Evolutionary conservation across 2,888 invertebrate species (phyloP).

Genomic region (Drosophila quinaria): DNA sequence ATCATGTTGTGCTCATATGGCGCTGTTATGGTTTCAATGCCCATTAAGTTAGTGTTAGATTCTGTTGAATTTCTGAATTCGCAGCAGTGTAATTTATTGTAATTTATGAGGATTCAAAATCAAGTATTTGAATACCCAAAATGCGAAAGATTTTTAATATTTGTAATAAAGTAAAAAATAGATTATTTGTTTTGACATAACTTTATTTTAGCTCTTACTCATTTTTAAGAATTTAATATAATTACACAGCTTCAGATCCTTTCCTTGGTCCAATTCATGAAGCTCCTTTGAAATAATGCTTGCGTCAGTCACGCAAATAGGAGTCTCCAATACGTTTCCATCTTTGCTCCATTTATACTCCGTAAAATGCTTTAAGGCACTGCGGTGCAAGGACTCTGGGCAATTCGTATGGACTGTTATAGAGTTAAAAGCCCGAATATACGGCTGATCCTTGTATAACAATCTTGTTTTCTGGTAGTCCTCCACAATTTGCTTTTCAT

Average conservation of each 20-base stretch:
- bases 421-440: conserved; percentile 14
- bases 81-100: too few relatives aligned
- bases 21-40: not conserved
- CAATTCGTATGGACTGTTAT: conserved; percentile 8
- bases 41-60: too few relatives aligned
- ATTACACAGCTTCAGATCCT: conserved; percentile 30
- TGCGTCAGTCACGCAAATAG: conserved; percentile 13
- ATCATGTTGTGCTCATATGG: not conserved
- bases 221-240: conserved; percentile 37
- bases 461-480: conserved; percentile 3
- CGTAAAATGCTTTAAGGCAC: conserved; percentile 26
- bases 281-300: not conserved
- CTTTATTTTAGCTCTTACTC: conserved; percentile 3
- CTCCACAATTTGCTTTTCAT: not conserved
- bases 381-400: conserved; percentile 22
- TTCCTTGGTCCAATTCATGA: not conserved
- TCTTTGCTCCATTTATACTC: conserved; percentile 40
- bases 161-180: too few relatives aligned
- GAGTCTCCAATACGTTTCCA: conserved; percentile 36
- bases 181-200: too few relatives aligned
- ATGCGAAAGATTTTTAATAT: too few relatives aligned
- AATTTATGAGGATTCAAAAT: too few relatives aligned
- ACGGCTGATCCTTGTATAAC: conserved; percentile 23
- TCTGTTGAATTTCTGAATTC: too few relatives aligned
- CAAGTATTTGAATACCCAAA: too few relatives aligned